These are phyloP conservation scores for Pangasius djambal DNA, from an alignment of 2,797 vertebrate genomes.

Conservation along the genomic window DNA sequence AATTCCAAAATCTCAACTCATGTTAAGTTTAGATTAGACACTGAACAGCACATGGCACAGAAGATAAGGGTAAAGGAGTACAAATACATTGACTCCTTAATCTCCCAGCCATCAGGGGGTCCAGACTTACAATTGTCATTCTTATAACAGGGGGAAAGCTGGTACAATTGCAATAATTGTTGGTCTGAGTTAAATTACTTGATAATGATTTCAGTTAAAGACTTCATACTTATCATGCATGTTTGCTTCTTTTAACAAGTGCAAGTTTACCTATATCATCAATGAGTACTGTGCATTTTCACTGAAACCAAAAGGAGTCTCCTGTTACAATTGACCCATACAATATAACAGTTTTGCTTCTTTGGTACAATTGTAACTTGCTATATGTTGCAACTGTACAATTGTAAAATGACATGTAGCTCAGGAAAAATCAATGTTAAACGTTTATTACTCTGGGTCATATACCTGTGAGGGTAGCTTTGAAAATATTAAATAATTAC, in stretches of 20 bases:
- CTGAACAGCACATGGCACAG: background rate
- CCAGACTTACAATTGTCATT: background rate
- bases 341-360: background rate
- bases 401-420: background rate
- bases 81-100: background rate
- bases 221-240: background rate
- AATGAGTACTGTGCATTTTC: background rate
- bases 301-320: background rate
- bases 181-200: background rate
- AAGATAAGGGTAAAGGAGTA: background rate
- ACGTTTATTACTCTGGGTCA: too few species aligned
- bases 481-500: too few species aligned
- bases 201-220: background rate
- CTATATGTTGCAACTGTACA: background rate
- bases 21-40: background rate
- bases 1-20: background rate
- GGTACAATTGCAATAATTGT: background rate
- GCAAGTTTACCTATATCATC: background rate
- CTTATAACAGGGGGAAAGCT: background rate
- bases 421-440: background rate
- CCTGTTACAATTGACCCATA: background rate
- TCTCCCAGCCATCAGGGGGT: background rate
- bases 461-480: too few species aligned
- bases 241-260: background rate
- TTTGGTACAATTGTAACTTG: background rate